A percentile compares a stretch with the other conserved stretches of the same genome.
Conservation (phyloP, 2,888 invertebrate genomes). For the Phragmatobia fuliginosa region DNA sequence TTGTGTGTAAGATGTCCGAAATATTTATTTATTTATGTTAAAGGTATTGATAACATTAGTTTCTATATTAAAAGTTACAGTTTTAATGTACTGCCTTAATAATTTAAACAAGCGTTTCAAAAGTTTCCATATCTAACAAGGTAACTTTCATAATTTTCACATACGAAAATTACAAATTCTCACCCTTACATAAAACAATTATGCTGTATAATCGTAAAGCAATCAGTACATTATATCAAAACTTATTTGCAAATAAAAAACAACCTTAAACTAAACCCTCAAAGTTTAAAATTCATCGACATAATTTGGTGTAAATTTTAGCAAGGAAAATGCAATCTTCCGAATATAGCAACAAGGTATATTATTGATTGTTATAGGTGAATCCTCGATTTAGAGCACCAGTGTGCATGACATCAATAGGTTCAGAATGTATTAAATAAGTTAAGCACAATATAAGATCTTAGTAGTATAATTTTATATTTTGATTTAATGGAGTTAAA, state of each 20-base stretch:
- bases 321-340: not conserved
- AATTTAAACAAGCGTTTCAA: no score
- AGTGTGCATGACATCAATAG: slow-evolving; percentile 17
- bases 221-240: slow-evolving; percentile 6
- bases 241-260: not conserved
- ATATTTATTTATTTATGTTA: no score
- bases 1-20: no score
- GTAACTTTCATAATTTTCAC: slow-evolving; percentile 5
- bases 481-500: not conserved
- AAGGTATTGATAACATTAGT: no score
- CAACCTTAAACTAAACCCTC: not conserved
- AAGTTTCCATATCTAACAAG: not conserved
- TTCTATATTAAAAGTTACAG: no score
- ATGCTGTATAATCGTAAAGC: slow-evolving; percentile 14
- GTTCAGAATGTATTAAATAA: not conserved
- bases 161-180: not conserved
- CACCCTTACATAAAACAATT: slow-evolving; percentile 7
- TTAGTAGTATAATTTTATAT: not conserved
- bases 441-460: slow-evolving; percentile 1
- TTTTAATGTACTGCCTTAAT: no score
- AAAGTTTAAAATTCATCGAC: slow-evolving; percentile 1
- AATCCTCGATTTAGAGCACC: not conserved
- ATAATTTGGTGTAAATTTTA: not conserved
- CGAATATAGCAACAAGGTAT: not conserved
- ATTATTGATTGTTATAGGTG: not conserved